Evolutionary conservation across 2,888 invertebrate genomes (phyloP).

Genomic region (Drosophila stalkeri): DNA sequence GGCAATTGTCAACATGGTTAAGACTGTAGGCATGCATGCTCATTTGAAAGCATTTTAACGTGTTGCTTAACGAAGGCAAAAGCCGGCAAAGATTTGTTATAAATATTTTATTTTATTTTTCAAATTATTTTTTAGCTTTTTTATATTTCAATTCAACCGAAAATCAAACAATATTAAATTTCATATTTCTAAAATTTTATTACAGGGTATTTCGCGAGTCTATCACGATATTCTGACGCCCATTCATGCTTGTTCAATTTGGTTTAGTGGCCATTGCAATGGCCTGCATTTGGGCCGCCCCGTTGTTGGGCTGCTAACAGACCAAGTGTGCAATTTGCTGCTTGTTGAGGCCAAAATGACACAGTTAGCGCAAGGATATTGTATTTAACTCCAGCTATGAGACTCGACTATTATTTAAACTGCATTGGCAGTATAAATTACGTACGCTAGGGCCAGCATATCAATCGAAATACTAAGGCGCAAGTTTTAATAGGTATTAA

Average conservation of each 20-base stretch:
- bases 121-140: neutral
- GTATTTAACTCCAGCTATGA: slow-evolving; percentile 25
- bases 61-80: neutral
- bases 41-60: neutral
- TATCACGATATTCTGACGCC: neutral
- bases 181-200: neutral
- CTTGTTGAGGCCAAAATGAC: slow-evolving; percentile 50
- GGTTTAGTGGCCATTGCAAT: slow-evolving; percentile 1
- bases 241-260: slow-evolving; percentile 35
- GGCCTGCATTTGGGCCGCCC: neutral
- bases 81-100: accelerated
- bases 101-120: neutral
- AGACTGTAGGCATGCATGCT: slow-evolving; percentile 17
- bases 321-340: slow-evolving; percentile 54
- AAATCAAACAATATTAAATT: neutral
- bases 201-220: slow-evolving; percentile 8
- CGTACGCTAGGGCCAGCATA: neutral
- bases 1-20: slow-evolving; percentile 28
- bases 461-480: neutral
- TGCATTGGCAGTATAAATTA: slow-evolving; percentile 10
- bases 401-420: slow-evolving; percentile 23
- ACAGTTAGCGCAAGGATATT: slow-evolving; percentile 47
- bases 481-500: neutral
- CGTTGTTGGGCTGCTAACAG: slow-evolving; percentile 33
- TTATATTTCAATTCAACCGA: neutral